Percentiles rank a stretch among this genome's conserved stretches.
Conservation (phyloP, 2,113 vertebrate genomes). For the Actenoides hombroni region DNA sequence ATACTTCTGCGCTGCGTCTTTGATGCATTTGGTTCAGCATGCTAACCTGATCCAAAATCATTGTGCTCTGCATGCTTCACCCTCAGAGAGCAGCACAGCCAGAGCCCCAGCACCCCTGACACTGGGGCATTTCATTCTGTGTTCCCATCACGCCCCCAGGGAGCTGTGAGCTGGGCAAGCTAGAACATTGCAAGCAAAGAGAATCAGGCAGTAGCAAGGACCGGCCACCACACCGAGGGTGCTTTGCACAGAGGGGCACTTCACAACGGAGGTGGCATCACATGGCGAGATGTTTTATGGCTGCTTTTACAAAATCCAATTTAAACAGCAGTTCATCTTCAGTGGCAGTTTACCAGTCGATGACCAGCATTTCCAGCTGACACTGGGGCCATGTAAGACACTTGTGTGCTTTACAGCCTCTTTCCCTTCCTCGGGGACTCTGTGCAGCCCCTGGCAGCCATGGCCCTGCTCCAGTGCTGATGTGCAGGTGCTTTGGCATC, state of each 20-base stretch:
- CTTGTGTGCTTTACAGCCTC: background rate
- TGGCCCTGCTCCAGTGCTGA: background rate
- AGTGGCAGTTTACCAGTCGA: background rate
- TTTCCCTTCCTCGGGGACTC: background rate
- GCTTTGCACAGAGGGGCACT: background rate
- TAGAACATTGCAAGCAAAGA: background rate
- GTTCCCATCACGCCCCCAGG: background rate
- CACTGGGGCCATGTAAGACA: background rate
- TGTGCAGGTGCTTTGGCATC: background rate
- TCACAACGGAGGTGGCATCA: background rate
- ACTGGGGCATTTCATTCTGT: background rate
- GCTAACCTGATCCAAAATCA: background rate
- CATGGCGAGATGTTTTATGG: background rate
- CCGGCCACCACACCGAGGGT: background rate
- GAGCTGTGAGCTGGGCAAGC: background rate
- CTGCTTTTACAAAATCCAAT: background rate
- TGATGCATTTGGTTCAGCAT: background rate
- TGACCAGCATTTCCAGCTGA: background rate
- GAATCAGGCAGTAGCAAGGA: no score
- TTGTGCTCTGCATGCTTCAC: background rate
- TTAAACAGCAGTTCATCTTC: background rate
- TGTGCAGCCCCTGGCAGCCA: background rate
- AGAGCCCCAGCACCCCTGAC: background rate
- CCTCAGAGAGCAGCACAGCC: fast-evolving
- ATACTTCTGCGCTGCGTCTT: background rate